Conservation (phyloP, 2,113 vertebrate genomes). For the Theropithecus gelada region DNA sequence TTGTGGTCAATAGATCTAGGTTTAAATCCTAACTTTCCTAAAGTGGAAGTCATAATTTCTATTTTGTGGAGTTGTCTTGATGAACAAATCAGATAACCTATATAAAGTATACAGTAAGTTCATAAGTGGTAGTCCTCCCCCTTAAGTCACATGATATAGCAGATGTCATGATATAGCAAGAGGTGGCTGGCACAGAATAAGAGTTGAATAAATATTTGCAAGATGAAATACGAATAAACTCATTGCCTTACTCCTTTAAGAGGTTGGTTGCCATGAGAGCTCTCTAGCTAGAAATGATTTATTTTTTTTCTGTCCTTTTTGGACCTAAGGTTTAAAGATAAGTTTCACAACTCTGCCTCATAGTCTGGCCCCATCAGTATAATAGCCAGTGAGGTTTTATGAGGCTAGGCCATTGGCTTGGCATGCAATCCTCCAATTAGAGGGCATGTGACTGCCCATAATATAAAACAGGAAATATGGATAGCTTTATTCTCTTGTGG, state of each 20-base stretch:
- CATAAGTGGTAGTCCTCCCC: neutral
- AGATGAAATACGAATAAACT: neutral
- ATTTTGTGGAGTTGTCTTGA: neutral
- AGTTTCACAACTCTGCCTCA: constrained; percentile 5
- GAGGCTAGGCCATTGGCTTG: neutral
- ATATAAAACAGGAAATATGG: neutral
- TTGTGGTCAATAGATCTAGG: neutral
- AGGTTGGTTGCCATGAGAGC: neutral
- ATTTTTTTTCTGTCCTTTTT: neutral
- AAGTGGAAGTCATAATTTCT: neutral
- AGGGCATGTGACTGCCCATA: neutral
- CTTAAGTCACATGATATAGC: neutral
- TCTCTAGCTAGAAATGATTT: constrained; percentile 1
- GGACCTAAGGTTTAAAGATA: neutral
- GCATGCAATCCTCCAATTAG: neutral
- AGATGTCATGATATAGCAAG: neutral
- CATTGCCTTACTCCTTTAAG: neutral
- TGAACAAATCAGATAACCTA: neutral
- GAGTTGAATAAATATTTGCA: constrained; percentile 25
- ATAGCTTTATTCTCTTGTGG: constrained; percentile 17
- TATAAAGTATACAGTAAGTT: neutral
- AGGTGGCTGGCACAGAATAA: neutral
- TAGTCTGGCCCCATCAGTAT: neutral
- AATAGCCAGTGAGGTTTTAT: constrained; percentile 40
- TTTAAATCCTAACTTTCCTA: neutral